Conservation (phyloP, 2,113 vertebrate species). For the Chloropsis cyanopogon region DNA sequence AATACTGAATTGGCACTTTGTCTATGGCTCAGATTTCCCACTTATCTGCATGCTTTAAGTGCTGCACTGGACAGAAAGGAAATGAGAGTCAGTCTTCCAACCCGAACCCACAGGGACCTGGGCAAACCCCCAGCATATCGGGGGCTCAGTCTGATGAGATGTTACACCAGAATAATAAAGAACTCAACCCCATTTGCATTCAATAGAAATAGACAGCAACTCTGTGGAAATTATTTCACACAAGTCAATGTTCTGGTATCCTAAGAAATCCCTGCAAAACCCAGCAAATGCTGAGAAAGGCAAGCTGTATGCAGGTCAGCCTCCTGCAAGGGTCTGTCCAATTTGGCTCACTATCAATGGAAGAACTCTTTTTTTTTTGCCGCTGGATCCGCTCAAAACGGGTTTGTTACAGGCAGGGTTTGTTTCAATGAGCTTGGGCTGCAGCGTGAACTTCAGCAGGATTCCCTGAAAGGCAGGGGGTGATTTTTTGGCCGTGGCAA, state of each 20-base stretch:
- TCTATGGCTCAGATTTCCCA: background rate
- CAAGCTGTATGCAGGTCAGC: background rate
- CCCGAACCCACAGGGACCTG: background rate
- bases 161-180: background rate
- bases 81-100: background rate
- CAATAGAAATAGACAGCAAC: background rate
- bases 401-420: background rate
- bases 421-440: background rate
- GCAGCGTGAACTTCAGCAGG: background rate
- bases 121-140: fast-evolving
- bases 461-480: background rate
- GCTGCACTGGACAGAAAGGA: background rate
- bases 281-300: background rate
- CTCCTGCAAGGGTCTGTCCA: background rate
- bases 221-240: background rate
- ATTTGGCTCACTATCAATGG: background rate
- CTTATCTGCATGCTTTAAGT: background rate
- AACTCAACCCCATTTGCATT: background rate
- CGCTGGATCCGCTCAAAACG: fast-evolving
- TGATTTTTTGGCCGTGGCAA: background rate
- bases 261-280: background rate
- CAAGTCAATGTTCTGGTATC: background rate
- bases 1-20: background rate
- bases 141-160: background rate
- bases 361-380: background rate